These are phyloP conservation scores for Drosophila flavopinicola DNA, from an alignment of 2,888 invertebrate species.

Conservation along the genomic window DNA sequence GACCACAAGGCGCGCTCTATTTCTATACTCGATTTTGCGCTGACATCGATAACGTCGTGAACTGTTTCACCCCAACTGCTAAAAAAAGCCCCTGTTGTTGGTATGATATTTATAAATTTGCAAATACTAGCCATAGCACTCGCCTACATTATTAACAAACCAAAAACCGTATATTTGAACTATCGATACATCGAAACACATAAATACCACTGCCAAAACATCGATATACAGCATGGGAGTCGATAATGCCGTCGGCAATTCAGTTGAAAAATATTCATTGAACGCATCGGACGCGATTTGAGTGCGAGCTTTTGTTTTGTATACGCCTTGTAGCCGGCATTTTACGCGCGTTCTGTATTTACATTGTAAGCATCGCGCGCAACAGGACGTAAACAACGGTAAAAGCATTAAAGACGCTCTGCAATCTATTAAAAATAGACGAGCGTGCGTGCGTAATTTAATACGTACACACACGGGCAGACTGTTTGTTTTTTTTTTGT, in stretches of 20 bases:
- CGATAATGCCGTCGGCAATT: constrained; percentile 11
- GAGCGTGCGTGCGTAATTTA: constrained; percentile 42
- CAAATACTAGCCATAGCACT: background rate
- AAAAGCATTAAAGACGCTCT: constrained; percentile 26
- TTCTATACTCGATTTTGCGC: too few relatives aligned
- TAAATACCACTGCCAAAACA: background rate
- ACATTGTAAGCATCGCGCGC: constrained; percentile 58
- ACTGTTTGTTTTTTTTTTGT: constrained; percentile 14
- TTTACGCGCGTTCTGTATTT: constrained; percentile 54
- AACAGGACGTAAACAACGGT: constrained; percentile 61
- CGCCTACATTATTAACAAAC: background rate
- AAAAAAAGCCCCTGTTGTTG: too few relatives aligned
- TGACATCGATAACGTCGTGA: background rate
- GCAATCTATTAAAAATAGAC: constrained; percentile 50
- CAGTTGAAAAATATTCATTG: constrained; percentile 47
- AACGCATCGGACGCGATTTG: constrained; percentile 14
- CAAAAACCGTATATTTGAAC: background rate
- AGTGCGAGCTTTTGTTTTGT: constrained; percentile 16
- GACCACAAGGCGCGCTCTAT: too few relatives aligned
- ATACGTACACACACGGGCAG: constrained; percentile 21
- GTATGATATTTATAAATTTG: background rate
- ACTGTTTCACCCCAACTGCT: background rate
- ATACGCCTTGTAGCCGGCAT: constrained; percentile 45
- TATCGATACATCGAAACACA: constrained; percentile 12
- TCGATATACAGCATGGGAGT: constrained; percentile 14